These are phyloP conservation scores for Prionace glauca DNA, from an alignment of 2,797 vertebrate species.

Conservation along the genomic window DNA sequence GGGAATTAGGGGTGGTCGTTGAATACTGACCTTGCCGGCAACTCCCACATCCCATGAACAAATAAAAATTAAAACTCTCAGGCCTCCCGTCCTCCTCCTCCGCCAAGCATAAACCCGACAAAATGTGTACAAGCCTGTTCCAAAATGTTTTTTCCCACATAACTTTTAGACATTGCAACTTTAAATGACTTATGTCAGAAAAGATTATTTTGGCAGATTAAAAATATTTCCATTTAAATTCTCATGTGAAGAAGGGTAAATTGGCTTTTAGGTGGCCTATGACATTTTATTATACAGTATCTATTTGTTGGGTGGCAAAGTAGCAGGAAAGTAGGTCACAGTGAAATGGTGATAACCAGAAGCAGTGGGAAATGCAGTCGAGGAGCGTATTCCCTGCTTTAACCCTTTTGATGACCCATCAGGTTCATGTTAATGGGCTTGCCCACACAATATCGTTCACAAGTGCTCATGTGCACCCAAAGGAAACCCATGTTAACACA, in stretches of 20 bases:
- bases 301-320: background rate
- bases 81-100: background rate
- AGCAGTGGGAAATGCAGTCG: background rate
- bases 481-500: too few species aligned
- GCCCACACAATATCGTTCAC: background rate
- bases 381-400: background rate
- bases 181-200: slow-evolving; percentile 7
- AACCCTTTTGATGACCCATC: background rate
- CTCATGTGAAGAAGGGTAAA: slow-evolving; percentile 24
- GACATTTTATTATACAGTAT: background rate
- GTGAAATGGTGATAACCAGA: background rate
- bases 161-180: background rate
- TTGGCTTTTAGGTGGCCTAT: slow-evolving; percentile 19
- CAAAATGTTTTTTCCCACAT: slow-evolving; percentile 16
- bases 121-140: background rate
- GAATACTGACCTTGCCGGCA: background rate
- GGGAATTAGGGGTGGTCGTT: background rate
- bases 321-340: slow-evolving; percentile 13
- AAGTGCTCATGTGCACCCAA: background rate
- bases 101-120: background rate
- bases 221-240: slow-evolving; percentile 14
- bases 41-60: background rate
- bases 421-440: background rate
- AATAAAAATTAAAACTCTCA: background rate
- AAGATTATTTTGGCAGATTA: slow-evolving; percentile 26